These are phyloP conservation scores for Sebastes jordani DNA, from an alignment of 2,797 vertebrate genomes.

Conservation along the genomic window DNA sequence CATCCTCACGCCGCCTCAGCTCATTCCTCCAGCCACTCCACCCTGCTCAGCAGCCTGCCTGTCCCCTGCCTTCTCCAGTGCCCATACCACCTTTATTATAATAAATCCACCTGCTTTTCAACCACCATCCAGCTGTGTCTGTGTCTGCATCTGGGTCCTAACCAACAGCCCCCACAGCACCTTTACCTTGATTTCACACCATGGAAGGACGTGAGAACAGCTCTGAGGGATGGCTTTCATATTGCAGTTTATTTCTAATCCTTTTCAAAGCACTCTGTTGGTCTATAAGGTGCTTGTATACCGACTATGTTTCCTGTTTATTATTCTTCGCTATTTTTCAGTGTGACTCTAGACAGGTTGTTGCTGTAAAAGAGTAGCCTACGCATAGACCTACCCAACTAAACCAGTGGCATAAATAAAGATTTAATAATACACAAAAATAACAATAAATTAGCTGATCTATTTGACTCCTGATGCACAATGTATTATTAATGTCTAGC, in stretches of 20 bases:
- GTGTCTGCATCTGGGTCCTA: too few species aligned
- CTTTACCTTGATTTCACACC: too few species aligned
- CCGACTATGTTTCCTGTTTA: not conserved
- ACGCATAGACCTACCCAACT: not conserved
- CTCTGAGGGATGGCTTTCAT: not conserved
- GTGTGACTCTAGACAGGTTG: not conserved
- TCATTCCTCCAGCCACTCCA: too few species aligned
- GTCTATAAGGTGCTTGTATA: not conserved
- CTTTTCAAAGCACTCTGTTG: not conserved
- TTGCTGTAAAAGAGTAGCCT: not conserved
- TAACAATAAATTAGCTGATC: not conserved
- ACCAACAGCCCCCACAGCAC: too few species aligned
- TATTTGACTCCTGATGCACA: not conserved
- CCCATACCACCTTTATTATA: too few species aligned
- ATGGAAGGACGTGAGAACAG: too few species aligned
- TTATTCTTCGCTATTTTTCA: not conserved
- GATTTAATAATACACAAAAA: not conserved
- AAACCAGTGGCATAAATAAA: not conserved
- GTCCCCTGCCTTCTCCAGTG: too few species aligned
- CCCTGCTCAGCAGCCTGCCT: too few species aligned
- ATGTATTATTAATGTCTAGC: not conserved
- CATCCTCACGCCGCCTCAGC: too few species aligned
- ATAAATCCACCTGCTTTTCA: too few species aligned
- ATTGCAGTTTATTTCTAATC: not conserved
- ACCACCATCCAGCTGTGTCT: too few species aligned